Conservation (phyloP, 2,797 vertebrate genomes). For the Meriones psammophilus region DNA sequence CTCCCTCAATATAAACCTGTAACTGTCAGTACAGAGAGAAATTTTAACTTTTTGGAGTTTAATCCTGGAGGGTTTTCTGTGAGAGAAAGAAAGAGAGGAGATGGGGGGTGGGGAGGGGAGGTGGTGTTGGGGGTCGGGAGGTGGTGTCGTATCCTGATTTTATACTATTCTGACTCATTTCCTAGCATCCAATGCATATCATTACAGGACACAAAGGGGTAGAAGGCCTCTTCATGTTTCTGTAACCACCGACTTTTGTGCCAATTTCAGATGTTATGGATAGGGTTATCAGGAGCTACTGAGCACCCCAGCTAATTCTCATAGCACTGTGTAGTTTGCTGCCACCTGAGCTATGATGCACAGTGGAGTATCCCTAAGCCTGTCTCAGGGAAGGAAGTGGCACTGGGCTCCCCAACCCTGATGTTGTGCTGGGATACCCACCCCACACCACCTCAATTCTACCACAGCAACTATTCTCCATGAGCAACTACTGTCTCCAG, state of each 20-base stretch:
- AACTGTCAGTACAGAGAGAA: conserved; percentile 61
- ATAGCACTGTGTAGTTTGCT: not conserved
- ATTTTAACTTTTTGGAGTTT: conserved; percentile 41
- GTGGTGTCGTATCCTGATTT: conserved; percentile 17
- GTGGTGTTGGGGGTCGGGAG: too few relatives aligned
- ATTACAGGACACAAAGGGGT: not conserved
- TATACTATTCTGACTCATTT: conserved; percentile 33
- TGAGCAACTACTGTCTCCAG: conserved; percentile 28
- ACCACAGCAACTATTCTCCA: conserved; percentile 19
- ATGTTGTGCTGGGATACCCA: not conserved
- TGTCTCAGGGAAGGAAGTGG: not conserved
- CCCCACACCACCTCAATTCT: not conserved
- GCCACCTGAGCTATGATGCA: not conserved
- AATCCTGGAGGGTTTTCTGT: not conserved
- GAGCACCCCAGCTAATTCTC: not conserved
- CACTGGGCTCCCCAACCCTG: not conserved
- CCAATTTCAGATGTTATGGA: conserved; percentile 1
- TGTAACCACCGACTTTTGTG: not conserved
- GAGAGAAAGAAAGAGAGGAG: not conserved
- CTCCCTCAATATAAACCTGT: conserved; percentile 53
- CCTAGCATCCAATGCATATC: conserved; percentile 17
- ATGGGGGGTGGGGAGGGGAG: too few relatives aligned
- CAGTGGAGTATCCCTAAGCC: not conserved
- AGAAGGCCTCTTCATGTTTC: not conserved
- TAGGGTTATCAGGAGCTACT: not conserved